Percentiles rank a stretch among this genome's conserved stretches.
These are phyloP conservation scores for Blastomussa wellsi DNA, from an alignment of 92 coral and sea anemone species.

Conservation along the genomic window DNA sequence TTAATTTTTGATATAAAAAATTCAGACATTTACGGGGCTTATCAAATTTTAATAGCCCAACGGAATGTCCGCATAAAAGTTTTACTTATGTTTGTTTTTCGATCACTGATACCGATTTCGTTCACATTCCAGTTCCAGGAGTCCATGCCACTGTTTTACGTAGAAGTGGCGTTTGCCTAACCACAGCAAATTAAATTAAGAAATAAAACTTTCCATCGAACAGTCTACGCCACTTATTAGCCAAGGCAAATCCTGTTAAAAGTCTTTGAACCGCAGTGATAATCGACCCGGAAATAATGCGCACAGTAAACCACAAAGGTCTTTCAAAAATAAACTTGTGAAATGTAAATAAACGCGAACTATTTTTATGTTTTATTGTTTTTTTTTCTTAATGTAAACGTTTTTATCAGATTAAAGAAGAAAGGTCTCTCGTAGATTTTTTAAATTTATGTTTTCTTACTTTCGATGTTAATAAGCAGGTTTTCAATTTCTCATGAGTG, in stretches of 20 bases:
- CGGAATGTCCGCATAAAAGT: background rate
- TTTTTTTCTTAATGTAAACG: background rate
- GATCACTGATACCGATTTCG: too few species aligned
- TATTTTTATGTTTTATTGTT: background rate
- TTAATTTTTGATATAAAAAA: background rate
- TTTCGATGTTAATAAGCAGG: background rate
- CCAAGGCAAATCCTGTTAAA: background rate
- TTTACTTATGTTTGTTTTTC: too few species aligned
- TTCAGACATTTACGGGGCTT: background rate
- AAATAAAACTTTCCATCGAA: too few species aligned
- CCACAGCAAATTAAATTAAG: too few species aligned
- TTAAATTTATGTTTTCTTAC: background rate
- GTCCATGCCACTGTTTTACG: too few species aligned
- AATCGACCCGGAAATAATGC: background rate
- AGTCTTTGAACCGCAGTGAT: background rate
- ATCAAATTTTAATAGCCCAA: background rate
- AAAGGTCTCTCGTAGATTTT: background rate
- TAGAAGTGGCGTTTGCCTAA: too few species aligned
- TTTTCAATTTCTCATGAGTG: background rate
- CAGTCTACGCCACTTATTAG: background rate
- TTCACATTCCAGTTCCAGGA: too few species aligned
- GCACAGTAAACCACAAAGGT: background rate
- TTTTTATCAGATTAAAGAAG: background rate
- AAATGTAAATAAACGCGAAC: background rate
- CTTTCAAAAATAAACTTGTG: background rate